Conservation (phyloP, 2,888 invertebrate species). For the Troides aeacus region DNA sequence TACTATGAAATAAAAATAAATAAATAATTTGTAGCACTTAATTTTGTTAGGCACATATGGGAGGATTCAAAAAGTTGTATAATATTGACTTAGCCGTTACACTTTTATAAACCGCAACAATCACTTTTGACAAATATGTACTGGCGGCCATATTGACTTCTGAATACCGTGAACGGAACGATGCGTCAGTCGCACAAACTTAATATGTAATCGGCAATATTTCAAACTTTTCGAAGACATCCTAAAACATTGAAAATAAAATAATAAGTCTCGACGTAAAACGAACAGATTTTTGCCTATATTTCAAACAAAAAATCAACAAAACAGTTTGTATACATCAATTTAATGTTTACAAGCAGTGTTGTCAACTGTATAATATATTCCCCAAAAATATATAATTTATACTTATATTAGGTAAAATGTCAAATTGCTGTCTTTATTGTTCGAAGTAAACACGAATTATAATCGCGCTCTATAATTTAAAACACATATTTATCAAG, state of each 20-base stretch:
- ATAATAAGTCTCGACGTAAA: too few species aligned
- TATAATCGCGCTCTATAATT: too few species aligned
- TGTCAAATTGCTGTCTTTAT: too few species aligned
- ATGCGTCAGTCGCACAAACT: constrained; percentile 3
- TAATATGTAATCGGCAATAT: constrained; percentile 15
- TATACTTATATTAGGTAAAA: too few species aligned
- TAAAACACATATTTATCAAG: too few species aligned
- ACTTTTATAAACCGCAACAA: constrained; percentile 44
- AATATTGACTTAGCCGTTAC: constrained; percentile 1
- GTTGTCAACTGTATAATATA: background rate
- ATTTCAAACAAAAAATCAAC: constrained; percentile 19
- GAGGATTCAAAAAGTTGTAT: constrained; percentile 18
- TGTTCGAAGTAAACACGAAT: too few species aligned
- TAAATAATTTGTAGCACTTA: constrained; percentile 7
- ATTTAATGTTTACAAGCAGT: background rate
- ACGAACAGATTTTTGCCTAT: background rate
- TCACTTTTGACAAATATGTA: constrained; percentile 46
- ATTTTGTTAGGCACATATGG: constrained; percentile 20
- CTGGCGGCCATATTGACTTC: constrained; percentile 60
- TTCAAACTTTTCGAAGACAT: constrained; percentile 3
- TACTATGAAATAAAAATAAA: constrained; percentile 4
- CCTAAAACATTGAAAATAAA: background rate
- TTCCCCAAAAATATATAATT: background rate
- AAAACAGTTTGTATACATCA: constrained; percentile 4
- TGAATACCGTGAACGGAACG: constrained; percentile 32